Percentiles rank a stretch among this genome's conserved stretches.
These are phyloP conservation scores for Pemphigus obesinymphae DNA, from an alignment of 1,140 invertebrate genomes.

Conservation along the genomic window DNA sequence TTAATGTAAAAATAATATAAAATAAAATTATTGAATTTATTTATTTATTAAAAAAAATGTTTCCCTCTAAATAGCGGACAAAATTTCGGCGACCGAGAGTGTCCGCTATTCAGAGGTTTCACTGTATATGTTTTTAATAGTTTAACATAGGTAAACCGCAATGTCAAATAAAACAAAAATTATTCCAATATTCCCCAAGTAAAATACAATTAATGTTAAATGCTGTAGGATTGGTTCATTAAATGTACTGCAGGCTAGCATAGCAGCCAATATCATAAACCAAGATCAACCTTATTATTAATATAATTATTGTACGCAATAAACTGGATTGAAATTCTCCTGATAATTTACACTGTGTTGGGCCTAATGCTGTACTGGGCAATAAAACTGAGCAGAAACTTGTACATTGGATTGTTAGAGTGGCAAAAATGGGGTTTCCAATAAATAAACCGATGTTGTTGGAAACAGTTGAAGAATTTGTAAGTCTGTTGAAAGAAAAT, in stretches of 20 bases:
- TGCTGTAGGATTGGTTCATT: neutral
- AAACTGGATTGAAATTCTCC: neutral
- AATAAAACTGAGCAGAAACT: neutral
- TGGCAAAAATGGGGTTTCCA: neutral
- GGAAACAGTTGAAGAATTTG: neutral
- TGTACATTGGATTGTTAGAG: neutral
- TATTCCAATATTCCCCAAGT: neutral
- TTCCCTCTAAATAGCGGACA: too few relatives aligned
- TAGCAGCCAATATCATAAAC: neutral
- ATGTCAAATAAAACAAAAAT: neutral
- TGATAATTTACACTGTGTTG: neutral
- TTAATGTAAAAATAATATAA: too few relatives aligned
- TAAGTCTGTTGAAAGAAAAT: neutral
- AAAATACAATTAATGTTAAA: neutral
- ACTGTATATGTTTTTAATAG: too few relatives aligned
- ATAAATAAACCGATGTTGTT: neutral
- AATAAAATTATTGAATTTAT: too few relatives aligned
- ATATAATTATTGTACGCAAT: neutral
- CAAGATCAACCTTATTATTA: too few relatives aligned
- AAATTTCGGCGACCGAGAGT: too few relatives aligned
- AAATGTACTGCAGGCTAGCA: neutral
- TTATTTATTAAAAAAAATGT: too few relatives aligned
- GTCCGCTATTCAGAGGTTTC: too few relatives aligned
- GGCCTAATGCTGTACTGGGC: conserved; percentile 7
- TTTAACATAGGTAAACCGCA: too few relatives aligned